phyloP scores from a whole-genome alignment of 2,888 invertebrate genomes.

The Panorpa germanica region DNA sequence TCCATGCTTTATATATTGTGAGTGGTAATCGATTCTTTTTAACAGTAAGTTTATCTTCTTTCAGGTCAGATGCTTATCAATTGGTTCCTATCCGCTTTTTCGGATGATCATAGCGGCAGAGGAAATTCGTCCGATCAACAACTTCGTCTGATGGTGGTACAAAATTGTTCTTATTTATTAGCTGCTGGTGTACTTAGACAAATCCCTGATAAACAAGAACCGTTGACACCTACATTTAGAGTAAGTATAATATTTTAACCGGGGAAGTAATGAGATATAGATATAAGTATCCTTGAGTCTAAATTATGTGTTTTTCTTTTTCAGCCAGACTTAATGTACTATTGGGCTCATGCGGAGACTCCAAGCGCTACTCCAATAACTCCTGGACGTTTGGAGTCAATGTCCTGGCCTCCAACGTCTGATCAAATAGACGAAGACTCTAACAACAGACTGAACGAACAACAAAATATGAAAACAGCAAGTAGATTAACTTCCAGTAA shows the following conservation, averaged over 20 bases:
- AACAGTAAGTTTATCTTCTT: constrained; percentile 21
- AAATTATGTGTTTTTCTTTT: constrained; percentile 16
- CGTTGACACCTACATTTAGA: constrained; percentile 47
- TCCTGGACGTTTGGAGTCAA: constrained; percentile 52
- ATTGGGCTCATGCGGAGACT: constrained; percentile 69
- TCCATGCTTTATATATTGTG: constrained; percentile 5
- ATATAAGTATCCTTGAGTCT: constrained; percentile 8
- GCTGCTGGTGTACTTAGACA: constrained; percentile 73
- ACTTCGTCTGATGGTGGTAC: constrained; percentile 53
- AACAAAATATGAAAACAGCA: no score
- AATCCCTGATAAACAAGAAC: constrained; percentile 53
- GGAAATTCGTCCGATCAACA: constrained; percentile 47
- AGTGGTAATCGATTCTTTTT: constrained; percentile 10
- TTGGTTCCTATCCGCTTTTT: constrained; percentile 67
- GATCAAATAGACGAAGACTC: no score
- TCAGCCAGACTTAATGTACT: constrained; percentile 80
- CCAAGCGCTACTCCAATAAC: constrained; percentile 44
- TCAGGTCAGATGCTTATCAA: constrained; percentile 83
- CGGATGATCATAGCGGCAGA: constrained; percentile 46
- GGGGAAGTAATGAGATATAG: neutral
- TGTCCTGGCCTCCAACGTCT: constrained; percentile 53
- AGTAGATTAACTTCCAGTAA: no score
- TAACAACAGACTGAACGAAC: no score
- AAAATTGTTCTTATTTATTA: constrained; percentile 73
- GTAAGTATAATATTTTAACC: constrained; percentile 23